Evolutionary conservation across 2,888 invertebrate genomes (phyloP).

Genomic region (Hybos culiciformis): DNA sequence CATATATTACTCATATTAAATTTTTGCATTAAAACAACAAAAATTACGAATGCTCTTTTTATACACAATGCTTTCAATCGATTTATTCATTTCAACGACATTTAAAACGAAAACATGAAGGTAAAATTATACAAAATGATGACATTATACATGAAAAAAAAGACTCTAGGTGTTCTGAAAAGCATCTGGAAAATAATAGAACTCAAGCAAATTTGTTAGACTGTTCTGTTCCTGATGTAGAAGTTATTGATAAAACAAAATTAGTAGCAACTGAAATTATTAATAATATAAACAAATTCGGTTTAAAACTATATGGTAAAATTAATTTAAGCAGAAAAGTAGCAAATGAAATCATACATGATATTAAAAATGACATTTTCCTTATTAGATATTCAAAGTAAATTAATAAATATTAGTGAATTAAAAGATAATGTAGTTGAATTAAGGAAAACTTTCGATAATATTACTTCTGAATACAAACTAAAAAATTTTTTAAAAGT

Average conservation of each 20-base stretch:
- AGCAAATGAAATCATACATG: not conserved
- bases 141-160: no score
- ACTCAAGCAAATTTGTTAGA: no score
- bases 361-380: not conserved
- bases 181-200: no score
- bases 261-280: not conserved
- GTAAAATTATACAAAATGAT: not conserved
- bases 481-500: not conserved
- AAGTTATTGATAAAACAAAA: no score
- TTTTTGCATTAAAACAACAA: not conserved
- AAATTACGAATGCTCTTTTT: not conserved
- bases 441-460: not conserved
- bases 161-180: no score
- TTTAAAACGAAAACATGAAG: not conserved
- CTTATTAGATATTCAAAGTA: not conserved
- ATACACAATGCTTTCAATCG: not conserved
- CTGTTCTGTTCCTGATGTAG: no score
- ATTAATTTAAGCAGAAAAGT: not conserved
- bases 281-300: not conserved
- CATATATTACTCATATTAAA: not conserved
- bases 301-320: not conserved
- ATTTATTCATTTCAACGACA: conserved; percentile 1
- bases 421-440: not conserved
- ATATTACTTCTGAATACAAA: not conserved
- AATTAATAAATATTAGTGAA: not conserved